phyloP scores from a whole-genome alignment of 2,797 vertebrate genomes.

The Hapalemur alaotrensis region DNA sequence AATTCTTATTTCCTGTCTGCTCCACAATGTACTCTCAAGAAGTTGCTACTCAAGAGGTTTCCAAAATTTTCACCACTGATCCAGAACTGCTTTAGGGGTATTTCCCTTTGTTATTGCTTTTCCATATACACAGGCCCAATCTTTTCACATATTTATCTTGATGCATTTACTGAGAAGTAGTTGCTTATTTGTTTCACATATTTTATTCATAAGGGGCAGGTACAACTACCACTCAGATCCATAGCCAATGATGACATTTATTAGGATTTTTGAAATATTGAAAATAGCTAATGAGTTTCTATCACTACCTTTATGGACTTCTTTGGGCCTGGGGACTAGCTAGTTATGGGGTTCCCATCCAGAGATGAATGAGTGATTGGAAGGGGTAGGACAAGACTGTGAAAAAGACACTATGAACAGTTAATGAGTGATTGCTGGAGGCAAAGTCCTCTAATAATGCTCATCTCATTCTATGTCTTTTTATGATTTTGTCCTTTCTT shows the following conservation, averaged over 20 bases:
- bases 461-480: not conserved
- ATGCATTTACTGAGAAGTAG: not conserved
- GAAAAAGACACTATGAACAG: not conserved
- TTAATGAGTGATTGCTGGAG: not conserved
- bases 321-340: not conserved
- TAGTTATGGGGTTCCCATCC: not conserved
- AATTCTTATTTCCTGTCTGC: slow-evolving; percentile 12
- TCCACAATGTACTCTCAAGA: not conserved
- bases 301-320: not conserved
- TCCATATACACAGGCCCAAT: not conserved
- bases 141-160: not conserved
- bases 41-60: not conserved
- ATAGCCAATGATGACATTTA: not conserved
- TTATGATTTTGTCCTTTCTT: not conserved
- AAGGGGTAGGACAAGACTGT: not conserved
- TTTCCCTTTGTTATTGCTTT: not conserved
- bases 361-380: not conserved
- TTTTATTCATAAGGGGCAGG: slow-evolving; percentile 1
- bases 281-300: slow-evolving; percentile 17
- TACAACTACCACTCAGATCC: not conserved
- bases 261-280: slow-evolving; percentile 6
- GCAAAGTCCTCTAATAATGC: not conserved
- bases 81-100: not conserved
- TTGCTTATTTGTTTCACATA: not conserved
- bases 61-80: not conserved